Percentiles rank a stretch among this genome's conserved stretches.
Evolutionary conservation across 2,797 vertebrate species (phyloP).

Genomic region (Notamacropus eugenii): DNA sequence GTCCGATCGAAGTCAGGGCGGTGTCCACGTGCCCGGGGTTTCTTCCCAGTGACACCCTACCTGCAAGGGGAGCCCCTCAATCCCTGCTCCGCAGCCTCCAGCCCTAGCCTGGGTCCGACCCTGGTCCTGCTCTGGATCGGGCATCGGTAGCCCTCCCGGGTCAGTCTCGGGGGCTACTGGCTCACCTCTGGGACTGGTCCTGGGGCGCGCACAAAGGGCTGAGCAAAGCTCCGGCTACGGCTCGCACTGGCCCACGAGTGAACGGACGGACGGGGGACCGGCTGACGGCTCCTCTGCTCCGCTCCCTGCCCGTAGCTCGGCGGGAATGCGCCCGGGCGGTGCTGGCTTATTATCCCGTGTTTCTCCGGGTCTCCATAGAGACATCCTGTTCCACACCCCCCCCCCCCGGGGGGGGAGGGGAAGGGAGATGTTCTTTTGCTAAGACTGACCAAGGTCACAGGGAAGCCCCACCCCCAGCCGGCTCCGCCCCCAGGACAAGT

Average conservation of each 20-base stretch:
- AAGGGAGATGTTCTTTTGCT: slow-evolving; percentile 65
- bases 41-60: no score
- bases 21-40: no score
- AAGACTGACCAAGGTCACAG: slow-evolving; percentile 86
- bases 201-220: slow-evolving; percentile 58
- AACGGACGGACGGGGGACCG: neutral
- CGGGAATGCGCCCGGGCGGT: slow-evolving; percentile 87
- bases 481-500: neutral
- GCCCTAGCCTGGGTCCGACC: neutral
- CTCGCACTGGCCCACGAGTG: slow-evolving; percentile 59
- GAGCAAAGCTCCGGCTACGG: slow-evolving; percentile 49
- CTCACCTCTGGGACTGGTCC: slow-evolving; percentile 71
- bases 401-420: slow-evolving; percentile 87
- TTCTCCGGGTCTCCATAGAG: slow-evolving; percentile 89
- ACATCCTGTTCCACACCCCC: slow-evolving; percentile 87
- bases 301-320: slow-evolving; percentile 80
- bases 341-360: slow-evolving; percentile 92
- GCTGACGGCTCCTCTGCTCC: slow-evolving; percentile 67
- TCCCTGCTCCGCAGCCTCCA: neutral
- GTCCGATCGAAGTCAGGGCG: neutral
- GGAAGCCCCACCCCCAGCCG: slow-evolving; percentile 46
- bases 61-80: neutral
- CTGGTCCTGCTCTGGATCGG: neutral
- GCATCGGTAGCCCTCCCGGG: slow-evolving; percentile 40
- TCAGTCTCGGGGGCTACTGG: slow-evolving; percentile 63